Conservation (phyloP, 2,888 invertebrate genomes). For the Caenorhabditis sp. region DNA sequence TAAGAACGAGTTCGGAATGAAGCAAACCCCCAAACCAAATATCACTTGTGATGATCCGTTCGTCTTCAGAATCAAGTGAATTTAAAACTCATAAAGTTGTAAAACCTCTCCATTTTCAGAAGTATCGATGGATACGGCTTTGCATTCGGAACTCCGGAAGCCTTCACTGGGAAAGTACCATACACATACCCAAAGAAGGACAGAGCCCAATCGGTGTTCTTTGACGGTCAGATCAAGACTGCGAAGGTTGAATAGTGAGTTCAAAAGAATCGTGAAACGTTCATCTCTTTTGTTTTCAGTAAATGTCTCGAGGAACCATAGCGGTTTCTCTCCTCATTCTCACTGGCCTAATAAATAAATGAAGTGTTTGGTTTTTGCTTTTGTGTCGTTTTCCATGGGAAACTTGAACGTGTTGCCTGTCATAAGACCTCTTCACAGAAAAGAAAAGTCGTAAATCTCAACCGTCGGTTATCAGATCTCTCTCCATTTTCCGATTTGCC, state of each 20-base stretch:
- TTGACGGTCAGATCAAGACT: constrained; percentile 51
- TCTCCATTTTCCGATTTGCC: constrained; percentile 15
- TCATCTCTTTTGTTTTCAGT: constrained; percentile 32
- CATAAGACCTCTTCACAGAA: constrained; percentile 25
- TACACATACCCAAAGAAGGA: constrained; percentile 13
- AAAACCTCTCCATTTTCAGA: constrained; percentile 1
- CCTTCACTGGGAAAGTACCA: background rate
- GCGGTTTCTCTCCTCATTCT: constrained; percentile 20
- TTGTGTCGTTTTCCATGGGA: constrained; percentile 38
- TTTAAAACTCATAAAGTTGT: background rate
- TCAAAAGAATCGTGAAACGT: background rate
- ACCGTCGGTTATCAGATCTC: constrained; percentile 43
- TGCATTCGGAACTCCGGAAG: constrained; percentile 6
- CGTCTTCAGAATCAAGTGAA: constrained; percentile 20
- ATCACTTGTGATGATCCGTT: constrained; percentile 40
- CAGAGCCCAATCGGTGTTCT: constrained; percentile 35
- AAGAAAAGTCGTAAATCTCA: constrained; percentile 44
- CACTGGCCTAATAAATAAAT: constrained; percentile 51
- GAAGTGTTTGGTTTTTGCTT: constrained; percentile 63
- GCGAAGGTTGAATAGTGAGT: constrained; percentile 48
- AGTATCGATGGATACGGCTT: constrained; percentile 45
- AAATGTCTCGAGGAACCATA: constrained; percentile 29
- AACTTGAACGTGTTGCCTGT: constrained; percentile 56
- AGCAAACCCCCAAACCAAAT: constrained; percentile 15
- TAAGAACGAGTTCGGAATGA: background rate